Evolutionary conservation across 2,888 invertebrate species (phyloP), one percentile per base, ranked within the genome.

Genomic region (Pyrocoelia pectoralis): DNA sequence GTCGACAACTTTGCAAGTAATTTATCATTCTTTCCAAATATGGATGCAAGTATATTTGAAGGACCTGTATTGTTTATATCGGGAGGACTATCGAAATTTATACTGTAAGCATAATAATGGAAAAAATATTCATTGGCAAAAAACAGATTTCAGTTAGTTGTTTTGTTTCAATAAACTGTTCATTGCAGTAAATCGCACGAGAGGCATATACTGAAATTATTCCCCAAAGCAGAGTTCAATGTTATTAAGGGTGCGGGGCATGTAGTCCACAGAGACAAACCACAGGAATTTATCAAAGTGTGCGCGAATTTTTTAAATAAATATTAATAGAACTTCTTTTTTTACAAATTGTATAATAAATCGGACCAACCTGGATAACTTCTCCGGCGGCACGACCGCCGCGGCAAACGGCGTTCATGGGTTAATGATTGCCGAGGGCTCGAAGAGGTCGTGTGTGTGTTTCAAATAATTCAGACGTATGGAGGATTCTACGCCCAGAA

Each of bases 251-350:
- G 90, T 33, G 93, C 97, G 4, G 95, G 95, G 0, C 98, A 98
- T 80, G 94, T 96, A 93, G 89, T 97, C 0, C 98, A 98, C 78
- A 90, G 93, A 68, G 97, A 98, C 67, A 92, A 95, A 77, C 95
- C 97, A 1, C 81, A 84, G 5, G 88, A 90, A 68, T 95, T 96
- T 79, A 79, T 94, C 17, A 84, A 88, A 52, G 72, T 84, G 53
- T 83, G 89, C 29, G 82, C 86, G 69, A 84, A 85, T 69, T 93
- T 92, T 80, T 78, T 92, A 67, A 83, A 84, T 68, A 68, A 62
- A 40, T 14, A 50, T n/a, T 2, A 19, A 19, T 48, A 48, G 12
- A 43, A 43, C 3, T 12, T n/a, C 8, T 38, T 38, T n/a, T 5
- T 38, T 38, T 24, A 24, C 24, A 24, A 24, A 24, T 24, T 24